Evolutionary conservation across 1,140 invertebrate genomes (phyloP), one percentile per base, ranked within the genome.

Genomic region (Sycobia sp.): DNA sequence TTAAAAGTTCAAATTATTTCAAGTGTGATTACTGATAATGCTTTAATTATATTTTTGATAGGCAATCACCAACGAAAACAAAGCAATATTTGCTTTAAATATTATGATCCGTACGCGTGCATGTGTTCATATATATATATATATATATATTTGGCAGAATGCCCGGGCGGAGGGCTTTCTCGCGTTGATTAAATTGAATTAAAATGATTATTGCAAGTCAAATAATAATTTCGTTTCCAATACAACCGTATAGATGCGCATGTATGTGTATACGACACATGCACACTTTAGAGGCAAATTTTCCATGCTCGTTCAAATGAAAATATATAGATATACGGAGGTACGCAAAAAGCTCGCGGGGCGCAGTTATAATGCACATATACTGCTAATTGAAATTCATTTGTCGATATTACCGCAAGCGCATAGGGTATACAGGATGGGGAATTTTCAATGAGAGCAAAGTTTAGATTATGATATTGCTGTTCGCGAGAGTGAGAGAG

Each of bases 31-130:
- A 32, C 38, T 32, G 20, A 51, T 51, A 38, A 51, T 51, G 32
- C 38, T 51, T 34, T 51, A 38, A 51, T 51, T 51, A 36, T 51
- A 51, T 34, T 51, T 36, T 51, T 51, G 32, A 51, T 51, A 32
- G n/a, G 49, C 14, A 20, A n/a, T n/a, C 49, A 4, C 49, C 1
- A 4, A 5, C 10, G 29, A 11, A 36, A 51, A 54, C 23, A 41
- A 54, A 39, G 51, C n/a, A 41, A 54, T 39, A 41, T 39, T 25
- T 13, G 32, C 22, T 54, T 54, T 25, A 7, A 39, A 16, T 38
- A n/a, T 25, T 25, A 41, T 54, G 20, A 54, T 54, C 9, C 18
- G n/a, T 4, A n/a, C n/a, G n/a, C n/a, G n/a, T n/a, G n/a, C n/a
- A n/a, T n/a, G n/a, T n/a, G n/a, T n/a, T n/a, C n/a, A n/a, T n/a